Base-by-base conservation (phyloP, 2,113 vertebrate species). In the Brachionichthys hirsutus region DNA sequence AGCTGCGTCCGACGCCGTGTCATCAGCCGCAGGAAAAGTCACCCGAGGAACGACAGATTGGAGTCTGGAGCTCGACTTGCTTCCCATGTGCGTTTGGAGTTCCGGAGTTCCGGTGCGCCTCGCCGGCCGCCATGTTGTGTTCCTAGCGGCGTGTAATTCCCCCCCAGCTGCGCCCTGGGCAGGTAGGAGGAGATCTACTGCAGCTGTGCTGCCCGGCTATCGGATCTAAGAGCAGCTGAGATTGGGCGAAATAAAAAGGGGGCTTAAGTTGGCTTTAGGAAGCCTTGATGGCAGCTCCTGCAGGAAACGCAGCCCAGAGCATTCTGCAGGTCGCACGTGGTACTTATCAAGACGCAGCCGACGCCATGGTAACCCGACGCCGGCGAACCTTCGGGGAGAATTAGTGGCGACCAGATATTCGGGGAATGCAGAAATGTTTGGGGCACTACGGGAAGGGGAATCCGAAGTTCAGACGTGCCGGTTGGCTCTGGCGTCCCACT, bases 361-460 rank as follows among this genome's bases (percentile, higher is more conserved):
- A 34, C 20, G 15, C 50, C 13, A 2, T 3, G 51, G 86, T 84
- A 84, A 89, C 57, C 54, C 62, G 68, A 86, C 72, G 56, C 73
- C 2, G 54, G 67, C 64, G 77, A 68, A 73, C 78, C 83, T 63
- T 76, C 24, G 8, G 24, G 24, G 24, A 30, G 24, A 30, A 30
- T 30, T 30, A 30, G 73, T 1, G 55, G 71, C 42, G 65, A 84
- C 78, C 74, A 75, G 73, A 86, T 85, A 83, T 73, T 50, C 18
- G 41, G 77, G 73, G 87, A 90, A 89, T 88, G 87, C 68, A 64
- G 80, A 63, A 70, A 59, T 82, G 73, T 81, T 68, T 60, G 38
- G 50, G 4, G 58, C 51, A 34, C 43, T 46, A 58, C 81, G 30
- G n/a, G 47, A 56, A 62, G 67, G 67, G 57, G 47, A 49, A 73